Evolutionary conservation across 2,113 vertebrate genomes (phyloP), one percentile per base, ranked within the genome.

Genomic region (Scatophagus argus): DNA sequence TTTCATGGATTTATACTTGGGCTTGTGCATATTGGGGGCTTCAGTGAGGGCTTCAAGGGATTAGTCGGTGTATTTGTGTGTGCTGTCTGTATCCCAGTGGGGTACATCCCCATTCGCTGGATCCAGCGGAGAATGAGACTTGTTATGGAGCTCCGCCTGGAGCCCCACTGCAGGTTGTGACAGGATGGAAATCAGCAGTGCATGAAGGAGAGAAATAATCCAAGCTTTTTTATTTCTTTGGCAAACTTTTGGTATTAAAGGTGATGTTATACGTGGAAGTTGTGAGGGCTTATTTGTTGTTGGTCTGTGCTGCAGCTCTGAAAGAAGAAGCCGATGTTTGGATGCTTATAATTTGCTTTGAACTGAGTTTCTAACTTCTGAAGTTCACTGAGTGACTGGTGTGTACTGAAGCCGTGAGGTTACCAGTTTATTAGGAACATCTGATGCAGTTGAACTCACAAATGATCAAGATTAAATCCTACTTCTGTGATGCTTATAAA

Each of bases 1-100:
- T 25, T 76, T 64, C n/a, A 71, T 64, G 81, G 77, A 81, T 88
- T 84, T 66, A 80, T 77, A 75, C 83, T 79, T 69, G 29, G 51
- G 21, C 34, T n/a, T 65, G 65, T 49, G 64, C 41, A 44, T 79
- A 82, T 77, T 8, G 0, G 2, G 29, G n/a, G 43, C 25, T 58
- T 69, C 58, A 71, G n/a, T 10, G 0, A 23, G 14, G 19, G 13
- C 23, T 54, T 83, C 27, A 17, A 25, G 61, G 86, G 68, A 85
- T 85, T 79, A 85, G 49, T n/a, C 4, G 0, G 64, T 71, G 62
- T 62, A 8, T 62, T 55, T 66, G 41, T 58, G 67, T 34, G 80
- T 70, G 66, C 6, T 58, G 68, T 49, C 44, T 77, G 56, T 61
- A 54, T 62, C 64, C 84, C 32, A 55, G 54, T 62, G 52, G 71